Conservation (phyloP, 2,797 vertebrate genomes). For the Masticophis lateralis region DNA sequence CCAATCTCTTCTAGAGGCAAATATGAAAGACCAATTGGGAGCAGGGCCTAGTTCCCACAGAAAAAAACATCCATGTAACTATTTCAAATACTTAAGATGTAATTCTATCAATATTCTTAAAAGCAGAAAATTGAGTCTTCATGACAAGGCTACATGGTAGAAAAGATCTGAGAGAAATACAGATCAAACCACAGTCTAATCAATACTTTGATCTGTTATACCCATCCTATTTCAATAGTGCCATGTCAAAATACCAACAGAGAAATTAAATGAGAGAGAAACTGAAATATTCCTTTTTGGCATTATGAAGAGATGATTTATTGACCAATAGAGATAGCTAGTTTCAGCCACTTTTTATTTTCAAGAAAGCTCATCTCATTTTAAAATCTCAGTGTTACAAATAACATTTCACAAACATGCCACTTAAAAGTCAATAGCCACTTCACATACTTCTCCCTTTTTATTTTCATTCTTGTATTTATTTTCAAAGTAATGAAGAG, state of each 20-base stretch:
- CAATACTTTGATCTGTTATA: not conserved
- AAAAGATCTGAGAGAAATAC: not conserved
- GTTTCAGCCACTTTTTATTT: slow-evolving; percentile 31
- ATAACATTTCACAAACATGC: not conserved
- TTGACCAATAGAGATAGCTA: slow-evolving; percentile 16
- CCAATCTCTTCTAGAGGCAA: not conserved
- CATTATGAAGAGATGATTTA: slow-evolving; percentile 28
- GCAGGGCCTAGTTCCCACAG: not conserved
- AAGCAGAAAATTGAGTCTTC: not conserved
- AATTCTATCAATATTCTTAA: not conserved
- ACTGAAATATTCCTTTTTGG: slow-evolving; percentile 13
- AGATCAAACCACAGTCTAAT: not conserved
- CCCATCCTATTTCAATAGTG: not conserved
- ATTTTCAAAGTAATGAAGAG: not conserved
- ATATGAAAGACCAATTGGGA: not conserved
- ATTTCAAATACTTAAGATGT: not conserved
- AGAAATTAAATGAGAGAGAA: slow-evolving; percentile 33
- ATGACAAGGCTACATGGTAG: not conserved
- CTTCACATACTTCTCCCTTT: not conserved
- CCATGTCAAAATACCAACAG: slow-evolving; percentile 20
- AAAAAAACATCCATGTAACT: not conserved
- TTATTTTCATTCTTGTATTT: not conserved
- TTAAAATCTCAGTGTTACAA: slow-evolving; percentile 17
- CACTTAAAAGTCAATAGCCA: slow-evolving; percentile 12
- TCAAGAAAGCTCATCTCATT: slow-evolving; percentile 6